A percentile compares a stretch with the other conserved stretches of the same genome.
Conservation (phyloP, 2,888 invertebrate species). For the Lordiphosa andalusiaca region DNA sequence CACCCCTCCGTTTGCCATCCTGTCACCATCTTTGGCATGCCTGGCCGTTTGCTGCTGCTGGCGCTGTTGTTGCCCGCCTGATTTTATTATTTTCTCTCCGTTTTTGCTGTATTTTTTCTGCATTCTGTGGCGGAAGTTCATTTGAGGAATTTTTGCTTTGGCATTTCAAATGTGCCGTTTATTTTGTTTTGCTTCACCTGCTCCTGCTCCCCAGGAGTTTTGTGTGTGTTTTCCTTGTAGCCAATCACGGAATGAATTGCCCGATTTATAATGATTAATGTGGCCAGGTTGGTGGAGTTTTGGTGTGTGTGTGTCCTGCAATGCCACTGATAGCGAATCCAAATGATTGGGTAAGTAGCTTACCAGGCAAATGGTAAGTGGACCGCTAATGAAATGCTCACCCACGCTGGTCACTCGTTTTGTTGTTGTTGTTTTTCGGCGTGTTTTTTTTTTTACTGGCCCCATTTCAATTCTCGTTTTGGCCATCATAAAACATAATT, state of each 20-base stretch:
- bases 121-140: conserved; percentile 55
- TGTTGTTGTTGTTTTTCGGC: conserved; percentile 14
- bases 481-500: conserved; percentile 70
- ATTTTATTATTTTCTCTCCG: conserved; percentile 37
- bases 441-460: conserved; percentile 21
- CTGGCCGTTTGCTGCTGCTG: conserved; percentile 18
- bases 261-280: conserved; percentile 73
- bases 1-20: background rate
- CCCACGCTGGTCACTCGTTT: background rate
- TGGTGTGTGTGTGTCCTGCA: conserved; percentile 28
- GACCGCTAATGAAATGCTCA: conserved; percentile 29
- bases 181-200: conserved; percentile 24
- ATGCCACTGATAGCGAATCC: conserved; percentile 30
- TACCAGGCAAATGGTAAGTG: conserved; percentile 20
- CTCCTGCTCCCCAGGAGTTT: conserved; percentile 1
- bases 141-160: conserved; percentile 55
- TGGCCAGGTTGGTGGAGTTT: conserved; percentile 38
- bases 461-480: conserved; percentile 44
- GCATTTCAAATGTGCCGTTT: conserved; percentile 55
- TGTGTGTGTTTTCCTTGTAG: conserved; percentile 15
- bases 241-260: conserved; percentile 54
- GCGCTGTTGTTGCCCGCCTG: conserved; percentile 23
- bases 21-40: conserved; percentile 22
- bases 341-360: conserved; percentile 28
- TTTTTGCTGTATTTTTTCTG: conserved; percentile 26